Evolutionary conservation across 2,113 vertebrate species (phyloP), one percentile per base, ranked within the genome.

Genomic region (Merops nubicus): DNA sequence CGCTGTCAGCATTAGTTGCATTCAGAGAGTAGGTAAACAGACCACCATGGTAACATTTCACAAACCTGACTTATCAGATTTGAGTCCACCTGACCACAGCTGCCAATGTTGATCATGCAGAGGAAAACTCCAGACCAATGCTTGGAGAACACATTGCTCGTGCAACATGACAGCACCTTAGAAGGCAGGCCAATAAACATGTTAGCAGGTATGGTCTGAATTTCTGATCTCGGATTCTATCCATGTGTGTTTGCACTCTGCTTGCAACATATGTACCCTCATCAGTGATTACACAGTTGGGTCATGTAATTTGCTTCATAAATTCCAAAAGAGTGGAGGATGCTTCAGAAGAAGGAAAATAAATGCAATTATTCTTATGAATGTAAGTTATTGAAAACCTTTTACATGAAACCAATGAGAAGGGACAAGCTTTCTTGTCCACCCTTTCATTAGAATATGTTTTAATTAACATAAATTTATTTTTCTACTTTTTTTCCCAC

Each of bases 191-290:
- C 38, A 42, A 60, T 31, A 5, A 85, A 74, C 5, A 5, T 22
- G 29, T 54, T 17, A 65, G 12, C 34, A 77, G 48, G 10, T 85
- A 5, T 47, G 43, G 43, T 50, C 17, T 38, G 38, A 79, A 91
- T 70, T 85, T 90, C 36, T 83, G 50, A 57, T 45, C 11, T 18
- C 48, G 91, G n/a, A 47, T 76, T 65, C 48, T 65, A 2, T 23
- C 19, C 9, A 7, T 2, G 1, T 20, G 2, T 45, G 25, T 23
- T 91, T 77, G 25, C 28, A 34, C 50, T 83, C 40, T 34, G 18
- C 21, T 86, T 74, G 67, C 33, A 73, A 28, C 0, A 0, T 56
- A 6, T 14, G 10, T 59, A 34, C 29, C 9, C 12, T 74, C 15
- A 43, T 51, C 51, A 45, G 21, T 54, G 64, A 54, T 75, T 29